Conservation (phyloP, 2,797 vertebrate species). For the Thamnophis elegans region DNA sequence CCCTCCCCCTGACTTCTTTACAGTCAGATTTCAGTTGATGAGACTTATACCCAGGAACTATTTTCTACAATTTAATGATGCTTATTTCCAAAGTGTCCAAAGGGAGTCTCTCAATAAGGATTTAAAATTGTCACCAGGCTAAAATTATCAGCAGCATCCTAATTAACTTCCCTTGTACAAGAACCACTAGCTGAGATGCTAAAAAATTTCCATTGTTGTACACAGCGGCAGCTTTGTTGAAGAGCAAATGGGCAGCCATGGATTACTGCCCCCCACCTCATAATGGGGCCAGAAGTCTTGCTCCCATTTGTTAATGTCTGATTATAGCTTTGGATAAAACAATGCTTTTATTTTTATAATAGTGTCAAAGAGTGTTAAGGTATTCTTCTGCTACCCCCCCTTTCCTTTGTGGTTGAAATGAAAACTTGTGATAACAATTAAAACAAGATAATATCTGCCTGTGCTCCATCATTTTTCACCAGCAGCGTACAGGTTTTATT, state of each 20-base stretch:
- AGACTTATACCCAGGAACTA: neutral
- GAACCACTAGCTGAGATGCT: neutral
- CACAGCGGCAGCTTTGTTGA: neutral
- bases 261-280: neutral
- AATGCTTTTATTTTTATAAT: neutral
- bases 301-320: neutral
- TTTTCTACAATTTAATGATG: neutral
- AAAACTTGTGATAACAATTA: neutral
- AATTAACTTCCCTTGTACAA: neutral
- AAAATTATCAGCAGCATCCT: neutral
- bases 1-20: neutral
- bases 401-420: neutral
- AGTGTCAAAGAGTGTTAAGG: neutral
- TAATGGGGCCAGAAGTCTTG: neutral
- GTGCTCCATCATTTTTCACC: neutral
- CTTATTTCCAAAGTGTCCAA: neutral
- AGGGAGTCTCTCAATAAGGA: neutral
- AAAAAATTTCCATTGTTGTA: neutral
- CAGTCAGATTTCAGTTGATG: neutral
- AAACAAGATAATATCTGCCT: neutral
- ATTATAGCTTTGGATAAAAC: neutral
- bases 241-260: neutral
- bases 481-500: neutral
- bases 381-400: neutral
- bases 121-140: neutral